Conservation (phyloP, 2,113 vertebrate species). For the Rhynchomys soricoides region DNA sequence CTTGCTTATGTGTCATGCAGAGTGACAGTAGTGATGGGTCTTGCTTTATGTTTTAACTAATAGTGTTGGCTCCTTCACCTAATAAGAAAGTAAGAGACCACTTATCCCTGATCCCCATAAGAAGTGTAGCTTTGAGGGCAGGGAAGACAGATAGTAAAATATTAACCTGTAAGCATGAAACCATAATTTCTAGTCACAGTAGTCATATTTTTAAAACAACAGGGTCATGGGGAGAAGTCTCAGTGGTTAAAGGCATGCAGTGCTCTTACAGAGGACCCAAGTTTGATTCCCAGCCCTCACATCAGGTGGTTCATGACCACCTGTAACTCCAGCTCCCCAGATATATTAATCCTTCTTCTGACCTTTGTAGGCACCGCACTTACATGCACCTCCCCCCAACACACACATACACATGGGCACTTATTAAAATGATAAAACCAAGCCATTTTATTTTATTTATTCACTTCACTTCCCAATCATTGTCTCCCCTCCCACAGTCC, state of each 20-base stretch:
- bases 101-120: not conserved
- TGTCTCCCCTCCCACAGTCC: no score
- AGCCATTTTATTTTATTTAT: not conserved
- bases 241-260: not conserved
- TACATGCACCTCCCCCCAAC: not conserved
- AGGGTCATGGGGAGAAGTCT: not conserved
- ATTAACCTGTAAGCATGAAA: not conserved
- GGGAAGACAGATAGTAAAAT: not conserved
- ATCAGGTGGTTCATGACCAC: not conserved
- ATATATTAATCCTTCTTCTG: not conserved
- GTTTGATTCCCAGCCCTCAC: not conserved
- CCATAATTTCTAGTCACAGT: no score
- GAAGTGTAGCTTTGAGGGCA: not conserved
- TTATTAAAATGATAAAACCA: not conserved
- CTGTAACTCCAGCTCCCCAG: not conserved
- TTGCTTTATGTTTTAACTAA: constrained; percentile 10
- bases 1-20: not conserved
- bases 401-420: no score
- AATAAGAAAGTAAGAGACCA: not conserved
- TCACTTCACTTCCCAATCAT: no score
- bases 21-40: not conserved
- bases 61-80: not conserved
- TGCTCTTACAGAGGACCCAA: not conserved
- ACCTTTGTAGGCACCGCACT: not conserved
- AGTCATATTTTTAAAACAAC: not conserved